Base-by-base conservation (phyloP, 2,888 invertebrate species). In the Eupeodes latifasciatus region DNA sequence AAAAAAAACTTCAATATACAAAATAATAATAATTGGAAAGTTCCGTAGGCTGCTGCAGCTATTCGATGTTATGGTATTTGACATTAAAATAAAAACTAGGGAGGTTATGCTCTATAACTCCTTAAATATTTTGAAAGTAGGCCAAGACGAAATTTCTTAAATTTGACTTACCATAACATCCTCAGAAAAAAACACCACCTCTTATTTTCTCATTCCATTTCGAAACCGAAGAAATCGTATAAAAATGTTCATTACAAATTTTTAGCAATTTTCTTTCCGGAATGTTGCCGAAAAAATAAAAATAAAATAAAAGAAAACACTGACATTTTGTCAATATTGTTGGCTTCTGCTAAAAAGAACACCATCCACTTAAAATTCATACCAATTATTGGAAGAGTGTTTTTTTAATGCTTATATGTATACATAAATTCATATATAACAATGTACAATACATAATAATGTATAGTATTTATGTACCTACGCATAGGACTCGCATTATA, bases 191-290 rank as follows among this genome's bases (percentile, higher is more conserved):
- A 5, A 40, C 40, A 7, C 40, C 5, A 40, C 40, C 40, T 40
- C 3, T 40, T 6, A 40, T 40, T 40, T 40, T 5, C n/a, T 10
- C 44, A 1, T 16, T 27, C 3, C 1, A 40, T 11, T 40, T 16
- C 62, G 16, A 40, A 16, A 44, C 2, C 16, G 4, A 5, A 44
- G 11, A 11, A 62, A 19, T 40, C 11, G 12, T 40, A 40, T 27
- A 64, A 64, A 64, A 64, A 64, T 47, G 44, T 81, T 81, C 77
- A 81, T 85, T 85, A 78, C 78, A 74, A 27, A 85, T 77, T 81
- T 85, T 55, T 53, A 67, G 27, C 62, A 67, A 72, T 77, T 67
- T 82, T 36, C 57, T 81, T 72, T 72, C 49, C 44, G 51, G 16
- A 61, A 61, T 34, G 19, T 59, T 59, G 36, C 9, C n/a, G n/a